A percentile compares a stretch with the other conserved stretches of the same genome.
These are phyloP conservation scores for Spheniscus humboldti DNA, from an alignment of 2,797 vertebrate genomes.

Conservation along the genomic window DNA sequence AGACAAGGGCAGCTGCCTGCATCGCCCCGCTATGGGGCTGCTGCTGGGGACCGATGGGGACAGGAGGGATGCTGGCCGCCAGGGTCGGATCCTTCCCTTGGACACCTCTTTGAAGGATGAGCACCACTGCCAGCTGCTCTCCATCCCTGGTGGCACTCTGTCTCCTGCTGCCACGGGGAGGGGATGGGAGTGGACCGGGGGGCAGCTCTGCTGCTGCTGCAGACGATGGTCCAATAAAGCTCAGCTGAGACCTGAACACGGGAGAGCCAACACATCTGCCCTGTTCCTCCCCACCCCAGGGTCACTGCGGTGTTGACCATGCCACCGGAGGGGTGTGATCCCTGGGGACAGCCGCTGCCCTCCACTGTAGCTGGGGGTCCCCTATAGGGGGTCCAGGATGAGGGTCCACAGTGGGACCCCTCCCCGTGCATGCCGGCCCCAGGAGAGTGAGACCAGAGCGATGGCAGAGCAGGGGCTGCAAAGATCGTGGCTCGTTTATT, in stretches of 20 bases:
- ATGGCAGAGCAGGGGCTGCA: neutral
- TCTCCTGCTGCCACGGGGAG: fast-evolving
- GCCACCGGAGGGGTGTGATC: neutral
- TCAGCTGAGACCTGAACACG: neutral
- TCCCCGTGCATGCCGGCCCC: neutral
- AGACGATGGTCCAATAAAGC: constrained; percentile 29
- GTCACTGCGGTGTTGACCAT: fast-evolving
- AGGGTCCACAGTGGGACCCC: neutral
- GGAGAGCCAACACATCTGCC: fast-evolving
- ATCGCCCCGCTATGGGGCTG: neutral
- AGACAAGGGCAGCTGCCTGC: neutral
- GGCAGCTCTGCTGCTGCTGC: neutral
- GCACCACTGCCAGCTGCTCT: neutral
- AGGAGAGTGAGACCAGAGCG: fast-evolving
- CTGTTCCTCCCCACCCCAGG: fast-evolving
- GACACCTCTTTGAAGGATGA: neutral
- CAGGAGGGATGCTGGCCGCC: neutral
- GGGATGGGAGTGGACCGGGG: neutral
- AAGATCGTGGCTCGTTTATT: neutral
- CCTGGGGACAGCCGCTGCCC: neutral
- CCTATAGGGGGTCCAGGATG: neutral
- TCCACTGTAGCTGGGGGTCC: neutral
- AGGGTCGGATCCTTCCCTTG: neutral
- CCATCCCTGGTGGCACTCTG: neutral
- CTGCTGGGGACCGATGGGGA: neutral